Evolutionary conservation across 2,797 vertebrate species (phyloP).

Genomic region (Eidolon dupreanum): DNA sequence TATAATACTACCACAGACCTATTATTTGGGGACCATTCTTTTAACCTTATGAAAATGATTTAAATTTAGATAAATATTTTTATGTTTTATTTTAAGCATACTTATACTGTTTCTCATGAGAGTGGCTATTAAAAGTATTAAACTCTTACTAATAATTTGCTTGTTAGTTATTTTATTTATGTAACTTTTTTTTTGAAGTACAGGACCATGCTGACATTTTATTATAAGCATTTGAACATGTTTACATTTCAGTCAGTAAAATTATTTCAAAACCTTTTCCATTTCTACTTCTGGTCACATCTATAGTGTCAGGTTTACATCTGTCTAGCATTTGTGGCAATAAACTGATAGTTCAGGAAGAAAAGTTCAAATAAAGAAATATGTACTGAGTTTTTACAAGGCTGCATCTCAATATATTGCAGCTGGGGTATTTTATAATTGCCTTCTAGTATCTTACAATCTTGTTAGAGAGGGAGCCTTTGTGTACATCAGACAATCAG

Average conservation of each 20-base stretch:
- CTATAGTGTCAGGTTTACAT: neutral
- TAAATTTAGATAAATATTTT: neutral
- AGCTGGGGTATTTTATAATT: neutral
- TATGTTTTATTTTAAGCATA: constrained; percentile 4
- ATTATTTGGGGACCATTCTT: neutral
- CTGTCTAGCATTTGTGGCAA: neutral
- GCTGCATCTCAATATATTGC: neutral
- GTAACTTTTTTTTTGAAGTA: constrained; percentile 25
- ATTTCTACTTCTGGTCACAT: neutral
- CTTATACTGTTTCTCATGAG: neutral
- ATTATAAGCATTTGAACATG: neutral
- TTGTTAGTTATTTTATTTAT: neutral
- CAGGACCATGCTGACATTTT: neutral
- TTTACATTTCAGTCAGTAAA: neutral
- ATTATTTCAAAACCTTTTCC: neutral
- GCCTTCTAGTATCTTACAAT: neutral
- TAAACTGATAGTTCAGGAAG: neutral
- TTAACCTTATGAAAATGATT: neutral
- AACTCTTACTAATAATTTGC: neutral
- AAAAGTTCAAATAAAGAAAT: neutral
- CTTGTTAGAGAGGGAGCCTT: neutral
- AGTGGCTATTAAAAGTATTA: neutral
- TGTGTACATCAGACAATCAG: neutral
- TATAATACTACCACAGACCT: neutral
- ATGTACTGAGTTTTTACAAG: neutral